Evolutionary conservation across 2,888 invertebrate species (phyloP).

Genomic region (Temnothorax unifasciatus): DNA sequence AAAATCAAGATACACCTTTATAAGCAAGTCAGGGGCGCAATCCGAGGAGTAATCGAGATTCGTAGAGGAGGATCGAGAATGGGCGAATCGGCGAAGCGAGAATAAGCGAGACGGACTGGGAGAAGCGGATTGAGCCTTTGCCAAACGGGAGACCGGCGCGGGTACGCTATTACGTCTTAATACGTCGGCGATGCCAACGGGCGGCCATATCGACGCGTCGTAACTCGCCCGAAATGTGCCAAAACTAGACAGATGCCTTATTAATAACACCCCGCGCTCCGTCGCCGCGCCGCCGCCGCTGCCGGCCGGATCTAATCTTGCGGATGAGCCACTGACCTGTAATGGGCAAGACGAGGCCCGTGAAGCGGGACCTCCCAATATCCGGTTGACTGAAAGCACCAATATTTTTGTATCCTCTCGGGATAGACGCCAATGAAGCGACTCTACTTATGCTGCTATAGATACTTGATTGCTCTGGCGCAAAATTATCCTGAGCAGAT

Average conservation of each 20-base stretch:
- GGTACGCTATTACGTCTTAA: slow-evolving; percentile 77
- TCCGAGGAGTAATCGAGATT: slow-evolving; percentile 33
- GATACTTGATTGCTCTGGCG: background rate
- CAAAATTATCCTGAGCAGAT: background rate
- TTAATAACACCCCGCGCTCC: slow-evolving; percentile 69
- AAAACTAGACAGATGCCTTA: slow-evolving; percentile 76
- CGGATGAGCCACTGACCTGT: slow-evolving; percentile 13
- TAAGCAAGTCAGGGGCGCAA: background rate
- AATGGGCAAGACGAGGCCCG: background rate
- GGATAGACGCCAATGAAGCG: background rate
- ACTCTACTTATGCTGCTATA: background rate
- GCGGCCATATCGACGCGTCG: slow-evolving; percentile 68
- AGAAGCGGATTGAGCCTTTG: slow-evolving; percentile 65
- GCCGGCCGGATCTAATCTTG: slow-evolving; percentile 13
- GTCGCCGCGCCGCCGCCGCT: background rate
- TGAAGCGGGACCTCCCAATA: slow-evolving; percentile 9
- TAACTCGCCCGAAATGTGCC: slow-evolving; percentile 72
- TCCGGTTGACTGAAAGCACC: background rate
- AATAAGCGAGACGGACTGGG: slow-evolving; percentile 34
- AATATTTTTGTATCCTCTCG: slow-evolving; percentile 5
- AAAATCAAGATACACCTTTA: slow-evolving; percentile 7
- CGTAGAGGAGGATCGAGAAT: slow-evolving; percentile 9
- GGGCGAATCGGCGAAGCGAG: slow-evolving; percentile 34
- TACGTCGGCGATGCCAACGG: slow-evolving; percentile 74
- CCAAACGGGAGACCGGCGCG: slow-evolving; percentile 62